Evolutionary conservation across 2,888 invertebrate species (phyloP).

Genomic region (Bimastos eiseni): DNA sequence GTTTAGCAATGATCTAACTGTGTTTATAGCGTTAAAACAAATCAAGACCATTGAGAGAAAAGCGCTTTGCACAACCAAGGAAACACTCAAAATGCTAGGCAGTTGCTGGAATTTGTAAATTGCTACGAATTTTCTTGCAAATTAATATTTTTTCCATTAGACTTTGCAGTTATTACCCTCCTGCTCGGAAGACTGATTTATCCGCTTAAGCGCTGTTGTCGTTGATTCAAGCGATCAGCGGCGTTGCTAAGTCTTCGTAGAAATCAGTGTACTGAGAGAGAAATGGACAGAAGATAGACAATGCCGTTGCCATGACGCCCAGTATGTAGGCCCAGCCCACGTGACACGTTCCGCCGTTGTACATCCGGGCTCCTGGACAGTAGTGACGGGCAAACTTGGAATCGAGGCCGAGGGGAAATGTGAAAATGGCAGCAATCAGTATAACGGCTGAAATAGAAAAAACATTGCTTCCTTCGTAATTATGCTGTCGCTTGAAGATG

Average conservation of each 20-base stretch:
- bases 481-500: background rate
- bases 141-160: background rate
- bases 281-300: constrained; percentile 63
- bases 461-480: background rate
- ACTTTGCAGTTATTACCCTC: background rate
- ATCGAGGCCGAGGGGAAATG: constrained; percentile 63
- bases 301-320: constrained; percentile 60
- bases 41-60: background rate
- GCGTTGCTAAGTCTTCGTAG: constrained; percentile 35
- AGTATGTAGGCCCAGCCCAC: constrained; percentile 64
- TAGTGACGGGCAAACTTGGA: constrained; percentile 58
- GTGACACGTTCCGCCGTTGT: constrained; percentile 58
- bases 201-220: background rate
- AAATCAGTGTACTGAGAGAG: constrained; percentile 54
- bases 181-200: background rate
- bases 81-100: background rate
- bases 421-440: constrained; percentile 59
- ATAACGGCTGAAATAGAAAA: constrained; percentile 59
- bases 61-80: background rate
- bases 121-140: background rate
- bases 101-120: background rate
- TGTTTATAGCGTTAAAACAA: background rate
- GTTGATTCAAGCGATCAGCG: background rate
- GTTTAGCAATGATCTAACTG: background rate
- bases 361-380: constrained; percentile 51